phyloP scores from a whole-genome alignment of 2,113 vertebrate species.

The Erpornis zantholeuca region DNA sequence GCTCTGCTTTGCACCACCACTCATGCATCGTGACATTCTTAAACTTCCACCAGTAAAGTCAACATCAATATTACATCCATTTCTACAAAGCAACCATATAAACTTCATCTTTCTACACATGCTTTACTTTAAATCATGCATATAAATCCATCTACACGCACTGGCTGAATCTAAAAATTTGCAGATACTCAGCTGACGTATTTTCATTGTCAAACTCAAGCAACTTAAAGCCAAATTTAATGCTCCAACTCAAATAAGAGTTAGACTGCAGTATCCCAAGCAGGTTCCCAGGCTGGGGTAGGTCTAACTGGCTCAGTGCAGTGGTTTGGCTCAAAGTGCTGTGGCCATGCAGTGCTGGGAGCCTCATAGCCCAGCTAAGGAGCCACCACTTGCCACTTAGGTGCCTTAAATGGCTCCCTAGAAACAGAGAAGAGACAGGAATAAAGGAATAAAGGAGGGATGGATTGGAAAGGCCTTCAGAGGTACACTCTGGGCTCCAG shows the following conservation, averaged over 20 bases:
- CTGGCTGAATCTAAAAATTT: conserved; percentile 16
- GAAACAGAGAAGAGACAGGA: too few relatives aligned
- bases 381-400: not conserved
- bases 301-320: not conserved
- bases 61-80: conserved; percentile 63
- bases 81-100: conserved; percentile 53
- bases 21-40: conserved; percentile 57
- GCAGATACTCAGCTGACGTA: conserved; percentile 12
- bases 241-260: not conserved
- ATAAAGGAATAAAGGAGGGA: too few relatives aligned
- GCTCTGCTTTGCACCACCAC: conserved; percentile 55
- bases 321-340: not conserved
- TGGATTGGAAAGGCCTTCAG: too few relatives aligned
- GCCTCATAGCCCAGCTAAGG: not conserved
- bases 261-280: not conserved
- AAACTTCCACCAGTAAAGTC: conserved; percentile 57
- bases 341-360: not conserved
- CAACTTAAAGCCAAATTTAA: conserved; percentile 13
- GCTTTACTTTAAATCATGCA: conserved; percentile 55
- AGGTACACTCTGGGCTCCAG: too few relatives aligned
- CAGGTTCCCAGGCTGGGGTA: not conserved
- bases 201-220: conserved; percentile 5
- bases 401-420: too few relatives aligned
- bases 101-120: conserved; percentile 55
- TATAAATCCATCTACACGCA: conserved; percentile 48